A percentile compares a stretch with the other conserved stretches of the same genome.
phyloP scores from a whole-genome alignment of 2,113 vertebrate species.

The Peromyscus maniculatus region DNA sequence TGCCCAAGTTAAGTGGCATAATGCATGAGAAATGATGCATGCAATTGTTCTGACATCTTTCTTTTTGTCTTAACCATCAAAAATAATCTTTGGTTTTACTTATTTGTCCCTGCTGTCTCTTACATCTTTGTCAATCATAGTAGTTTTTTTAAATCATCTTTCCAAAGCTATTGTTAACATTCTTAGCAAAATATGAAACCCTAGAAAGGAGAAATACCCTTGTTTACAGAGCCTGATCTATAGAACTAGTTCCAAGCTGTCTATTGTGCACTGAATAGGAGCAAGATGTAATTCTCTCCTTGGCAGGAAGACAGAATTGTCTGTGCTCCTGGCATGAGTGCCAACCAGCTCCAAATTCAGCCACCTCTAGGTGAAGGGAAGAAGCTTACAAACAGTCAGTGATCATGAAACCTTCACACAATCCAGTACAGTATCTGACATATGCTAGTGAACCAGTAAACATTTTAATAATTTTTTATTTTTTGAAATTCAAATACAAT shows the following conservation, averaged over 20 bases:
- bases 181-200: slow-evolving; percentile 58
- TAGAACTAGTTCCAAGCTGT: not conserved
- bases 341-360: slow-evolving; percentile 23
- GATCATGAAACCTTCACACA: not conserved
- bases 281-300: slow-evolving; percentile 37
- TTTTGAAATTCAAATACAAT: not conserved
- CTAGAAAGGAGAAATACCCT: slow-evolving; percentile 29
- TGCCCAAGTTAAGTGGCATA: not conserved
- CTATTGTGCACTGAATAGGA: slow-evolving; percentile 6
- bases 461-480: not conserved
- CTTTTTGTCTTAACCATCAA: not conserved
- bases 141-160: slow-evolving; percentile 39
- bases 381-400: not conserved
- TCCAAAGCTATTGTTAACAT: slow-evolving; percentile 47
- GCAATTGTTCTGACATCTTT: not conserved
- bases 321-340: not conserved
- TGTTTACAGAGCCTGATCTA: not conserved
- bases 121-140: not conserved
- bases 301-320: slow-evolving; percentile 42
- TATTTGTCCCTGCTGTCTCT: not conserved
- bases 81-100: not conserved
- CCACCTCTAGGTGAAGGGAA: not conserved
- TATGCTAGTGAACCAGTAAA: not conserved
- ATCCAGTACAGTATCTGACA: not conserved
- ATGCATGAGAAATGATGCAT: not conserved